Evolutionary conservation across 2,113 vertebrate species (phyloP).

Genomic region (Thalassoma bifasciatum): DNA sequence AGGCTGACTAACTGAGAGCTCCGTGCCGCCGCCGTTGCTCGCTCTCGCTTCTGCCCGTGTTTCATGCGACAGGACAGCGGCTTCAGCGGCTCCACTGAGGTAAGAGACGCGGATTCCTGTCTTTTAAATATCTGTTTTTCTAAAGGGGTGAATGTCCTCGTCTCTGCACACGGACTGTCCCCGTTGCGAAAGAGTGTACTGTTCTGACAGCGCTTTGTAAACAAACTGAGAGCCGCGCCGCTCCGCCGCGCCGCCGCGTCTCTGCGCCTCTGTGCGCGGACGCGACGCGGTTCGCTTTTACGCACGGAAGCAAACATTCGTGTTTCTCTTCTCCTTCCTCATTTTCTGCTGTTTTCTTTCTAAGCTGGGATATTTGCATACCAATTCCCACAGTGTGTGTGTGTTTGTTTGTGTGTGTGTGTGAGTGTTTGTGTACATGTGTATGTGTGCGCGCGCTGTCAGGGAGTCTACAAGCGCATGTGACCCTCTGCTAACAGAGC

Average conservation of each 20-base stretch:
- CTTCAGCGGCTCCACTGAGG: slow-evolving; percentile 65
- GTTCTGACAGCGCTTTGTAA: slow-evolving; percentile 74
- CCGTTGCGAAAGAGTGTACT: slow-evolving; percentile 61
- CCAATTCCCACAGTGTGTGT: neutral
- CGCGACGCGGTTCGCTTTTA: neutral
- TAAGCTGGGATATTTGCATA: neutral
- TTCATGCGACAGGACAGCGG: slow-evolving; percentile 72
- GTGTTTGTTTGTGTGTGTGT: slow-evolving; percentile 3
- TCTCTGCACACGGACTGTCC: slow-evolving; percentile 22
- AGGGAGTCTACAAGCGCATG: slow-evolving; percentile 12
- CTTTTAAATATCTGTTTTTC: neutral
- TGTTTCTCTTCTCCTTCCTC: neutral
- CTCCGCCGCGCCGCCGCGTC: slow-evolving; percentile 7
- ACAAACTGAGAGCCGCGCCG: slow-evolving; percentile 67
- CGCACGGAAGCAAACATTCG: neutral
- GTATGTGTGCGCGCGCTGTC: slow-evolving; percentile 7
- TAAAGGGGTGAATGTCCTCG: slow-evolving; percentile 23
- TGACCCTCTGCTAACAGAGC: neutral
- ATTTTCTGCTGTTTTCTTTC: neutral
- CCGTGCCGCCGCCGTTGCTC: slow-evolving; percentile 56
- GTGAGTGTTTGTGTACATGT: slow-evolving; percentile 3
- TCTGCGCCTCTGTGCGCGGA: no score
- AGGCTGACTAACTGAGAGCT: slow-evolving; percentile 45
- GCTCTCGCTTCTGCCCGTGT: slow-evolving; percentile 49
- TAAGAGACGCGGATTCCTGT: slow-evolving; percentile 41